Evolutionary conservation across 1,140 invertebrate species (phyloP).

Genomic region (Euborellia annulipes): DNA sequence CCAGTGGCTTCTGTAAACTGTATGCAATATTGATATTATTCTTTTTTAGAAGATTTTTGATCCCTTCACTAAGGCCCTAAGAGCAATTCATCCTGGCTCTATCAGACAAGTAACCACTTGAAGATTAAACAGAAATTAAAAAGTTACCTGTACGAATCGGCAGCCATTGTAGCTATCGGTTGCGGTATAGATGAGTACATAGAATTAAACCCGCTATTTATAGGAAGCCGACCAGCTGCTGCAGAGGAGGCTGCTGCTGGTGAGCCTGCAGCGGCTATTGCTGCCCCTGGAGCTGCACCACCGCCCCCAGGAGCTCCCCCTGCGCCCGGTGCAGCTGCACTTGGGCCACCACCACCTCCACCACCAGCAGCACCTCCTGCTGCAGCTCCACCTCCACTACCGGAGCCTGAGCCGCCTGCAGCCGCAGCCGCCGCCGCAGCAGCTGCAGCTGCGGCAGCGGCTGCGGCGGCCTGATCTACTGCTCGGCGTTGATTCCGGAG

Average conservation of each 20-base stretch:
- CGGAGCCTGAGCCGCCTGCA: slow-evolving; percentile 10
- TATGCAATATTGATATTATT: too few species aligned
- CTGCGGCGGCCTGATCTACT: slow-evolving; percentile 12
- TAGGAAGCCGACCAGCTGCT: slow-evolving; percentile 45
- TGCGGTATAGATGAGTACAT: slow-evolving; percentile 94
- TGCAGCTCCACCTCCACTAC: too few species aligned
- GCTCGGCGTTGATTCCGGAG: slow-evolving; percentile 64
- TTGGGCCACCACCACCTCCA: too few species aligned
- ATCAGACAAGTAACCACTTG: too few species aligned
- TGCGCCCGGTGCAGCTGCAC: too few species aligned
- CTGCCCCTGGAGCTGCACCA: slow-evolving; percentile 29
- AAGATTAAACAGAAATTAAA: too few species aligned
- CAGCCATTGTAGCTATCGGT: slow-evolving; percentile 82
- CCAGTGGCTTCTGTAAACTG: too few species aligned
- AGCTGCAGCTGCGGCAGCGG: slow-evolving; percentile 13
- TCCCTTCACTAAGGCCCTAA: too few species aligned
- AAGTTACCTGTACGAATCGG: slow-evolving; percentile 89
- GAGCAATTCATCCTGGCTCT: too few species aligned
- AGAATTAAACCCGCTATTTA: slow-evolving; percentile 79
- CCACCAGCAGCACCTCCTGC: slow-evolving; percentile 23
- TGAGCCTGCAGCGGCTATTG: slow-evolving; percentile 33
- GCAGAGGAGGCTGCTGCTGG: slow-evolving; percentile 38
- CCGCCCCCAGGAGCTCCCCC: slow-evolving; percentile 12
- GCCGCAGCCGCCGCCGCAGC: slow-evolving; percentile 28
- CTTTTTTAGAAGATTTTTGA: too few species aligned